These are phyloP conservation scores for Onthophagus sagittarius DNA, from an alignment of 2,888 invertebrate species.

Conservation along the genomic window DNA sequence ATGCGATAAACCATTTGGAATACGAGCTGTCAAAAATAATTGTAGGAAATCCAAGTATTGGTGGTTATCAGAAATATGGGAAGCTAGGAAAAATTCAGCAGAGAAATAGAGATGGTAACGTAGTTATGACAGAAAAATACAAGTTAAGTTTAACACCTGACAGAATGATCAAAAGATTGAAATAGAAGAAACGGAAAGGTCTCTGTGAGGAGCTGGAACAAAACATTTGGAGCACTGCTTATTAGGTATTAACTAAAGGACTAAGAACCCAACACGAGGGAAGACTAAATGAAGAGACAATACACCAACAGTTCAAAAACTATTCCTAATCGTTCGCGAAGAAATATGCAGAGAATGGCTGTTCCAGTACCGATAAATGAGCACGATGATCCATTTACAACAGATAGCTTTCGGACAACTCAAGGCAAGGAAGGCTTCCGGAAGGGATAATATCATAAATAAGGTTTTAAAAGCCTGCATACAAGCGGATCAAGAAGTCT, in stretches of 20 bases:
- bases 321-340: neutral
- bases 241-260: neutral
- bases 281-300: neutral
- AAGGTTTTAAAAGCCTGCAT: neutral
- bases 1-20: too few species aligned
- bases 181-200: neutral
- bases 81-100: neutral
- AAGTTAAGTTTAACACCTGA: neutral
- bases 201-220: too few species aligned
- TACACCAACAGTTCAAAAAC: neutral
- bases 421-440: neutral
- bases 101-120: neutral
- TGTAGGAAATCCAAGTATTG: too few species aligned
- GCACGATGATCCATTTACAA: neutral
- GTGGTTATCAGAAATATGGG: neutral
- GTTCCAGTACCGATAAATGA: neutral
- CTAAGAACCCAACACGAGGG: neutral
- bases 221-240: slow-evolving; percentile 7
- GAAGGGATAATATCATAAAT: neutral
- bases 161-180: neutral
- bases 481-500: neutral
- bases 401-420: neutral
- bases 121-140: neutral
- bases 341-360: neutral
- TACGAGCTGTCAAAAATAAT: too few species aligned